Evolutionary conservation across 2,888 invertebrate genomes (phyloP), one percentile per base, ranked within the genome.

Genomic region (Drosophila fungiperda): DNA sequence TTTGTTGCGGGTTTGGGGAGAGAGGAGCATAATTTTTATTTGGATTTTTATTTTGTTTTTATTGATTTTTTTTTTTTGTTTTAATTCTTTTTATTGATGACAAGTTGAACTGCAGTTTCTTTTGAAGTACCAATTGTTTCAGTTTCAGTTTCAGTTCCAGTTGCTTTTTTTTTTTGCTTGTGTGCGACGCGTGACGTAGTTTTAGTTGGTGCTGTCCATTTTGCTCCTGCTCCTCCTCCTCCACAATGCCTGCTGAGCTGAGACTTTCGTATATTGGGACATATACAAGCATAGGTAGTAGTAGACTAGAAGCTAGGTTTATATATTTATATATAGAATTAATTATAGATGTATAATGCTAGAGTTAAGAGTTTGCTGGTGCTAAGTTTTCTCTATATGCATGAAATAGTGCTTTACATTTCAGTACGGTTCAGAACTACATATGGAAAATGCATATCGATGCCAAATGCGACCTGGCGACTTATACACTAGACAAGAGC

Each of bases 21-120:
- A 78, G 78, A 78, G 86, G 81, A 78, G 83, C 76, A 82, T 68
- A 75, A 71, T 68, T 68, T 75, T 61, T 60, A 57, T 69, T 66
- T 70, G 36, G 38, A 45, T 17, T 38, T 11, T 40, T 40, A n/a
- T 40, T 71, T 68, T 55, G 45, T 71, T 55, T 36, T 64, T 62
- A 65, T 73, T 54, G 29, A 54, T 65, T 59, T 48, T 58, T 65
- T 59, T 48, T 58, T 52, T 38, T 23, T 53, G 35, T 57, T 52
- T 67, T 52, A 75, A 65, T 40, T 3, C 6, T 36, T 38, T 70
- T 70, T 68, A 59, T 62, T 38, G 60, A 52, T 70, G 70, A 61
- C 66, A 59, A 70, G 84, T 85, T 85, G 84, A 85, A 87, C 84
- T 85, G 84, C 84, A 83, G 84, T 76, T 80, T 75, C 42, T 72